phyloP scores from a whole-genome alignment of 2,797 vertebrate species.

The Gila robusta region DNA sequence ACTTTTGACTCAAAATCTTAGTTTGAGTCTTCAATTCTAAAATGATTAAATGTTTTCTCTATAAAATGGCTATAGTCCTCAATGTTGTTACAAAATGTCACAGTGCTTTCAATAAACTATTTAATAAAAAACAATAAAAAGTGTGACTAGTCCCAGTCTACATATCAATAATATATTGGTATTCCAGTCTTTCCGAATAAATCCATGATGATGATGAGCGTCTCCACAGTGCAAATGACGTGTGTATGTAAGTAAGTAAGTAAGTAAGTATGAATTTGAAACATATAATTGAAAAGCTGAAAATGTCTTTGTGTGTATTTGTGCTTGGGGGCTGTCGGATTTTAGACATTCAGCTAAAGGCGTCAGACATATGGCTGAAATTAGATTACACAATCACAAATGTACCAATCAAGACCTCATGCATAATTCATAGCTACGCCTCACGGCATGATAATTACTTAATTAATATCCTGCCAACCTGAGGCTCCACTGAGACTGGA shows the following conservation, averaged over 20 bases:
- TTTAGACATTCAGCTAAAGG: conserved; percentile 71
- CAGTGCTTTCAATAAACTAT: neutral
- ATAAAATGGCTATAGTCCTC: neutral
- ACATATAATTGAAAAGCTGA: conserved; percentile 26
- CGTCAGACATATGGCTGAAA: conserved; percentile 71
- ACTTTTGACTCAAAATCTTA: neutral
- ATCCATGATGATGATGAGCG: neutral
- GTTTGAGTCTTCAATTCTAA: neutral
- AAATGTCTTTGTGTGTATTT: conserved; percentile 33
- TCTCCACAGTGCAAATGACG: neutral
- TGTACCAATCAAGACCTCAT: conserved; percentile 80
- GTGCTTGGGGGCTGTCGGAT: conserved; percentile 31
- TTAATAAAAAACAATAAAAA: too few relatives aligned
- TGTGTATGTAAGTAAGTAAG: conserved; percentile 48
- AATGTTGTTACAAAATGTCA: neutral
- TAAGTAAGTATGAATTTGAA: conserved; percentile 37
- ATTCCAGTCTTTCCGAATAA: neutral
- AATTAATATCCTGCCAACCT: conserved; percentile 81
- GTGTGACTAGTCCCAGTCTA: neutral
- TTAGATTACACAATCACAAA: conserved; percentile 84
- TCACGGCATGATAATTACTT: conserved; percentile 82
- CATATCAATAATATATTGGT: neutral
- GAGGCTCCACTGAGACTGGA: conserved; percentile 75
- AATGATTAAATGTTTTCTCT: neutral
- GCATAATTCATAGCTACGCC: conserved; percentile 80